Evolutionary conservation across 2,888 invertebrate species (phyloP), one percentile per base, ranked within the genome.

Genomic region (Acronicta leporina): DNA sequence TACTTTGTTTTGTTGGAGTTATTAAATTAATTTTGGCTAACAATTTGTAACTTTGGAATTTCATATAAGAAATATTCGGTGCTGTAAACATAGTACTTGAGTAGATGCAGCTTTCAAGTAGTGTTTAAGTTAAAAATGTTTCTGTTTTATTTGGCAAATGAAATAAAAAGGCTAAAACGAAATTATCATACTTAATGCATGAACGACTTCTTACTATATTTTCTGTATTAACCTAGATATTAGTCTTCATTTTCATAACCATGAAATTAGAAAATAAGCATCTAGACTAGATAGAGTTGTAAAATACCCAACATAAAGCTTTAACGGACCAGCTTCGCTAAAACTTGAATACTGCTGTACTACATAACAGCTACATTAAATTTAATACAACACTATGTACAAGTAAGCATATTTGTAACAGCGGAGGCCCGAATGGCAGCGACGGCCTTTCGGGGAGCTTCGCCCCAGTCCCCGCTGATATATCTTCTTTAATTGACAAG

Each of bases 401-500:
- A 47, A 8, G n/a, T 10, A 46, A 44, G 9, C 67, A 27, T 77
- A 30, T 80, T 30, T 75, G 67, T 66, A 49, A 68, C 86, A 92
- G 93, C 55, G 92, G 94, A 73, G 94, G 92, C 67, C 91, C 82
- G 56, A 92, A 88, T 73, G 92, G 91, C 79, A 92, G 92, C 84
- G 93, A 93, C 65, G 89, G 88, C 58, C 88, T 85, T 56, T 89
- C 92, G 33, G 91, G 89, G 60, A 85, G 86, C 84, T 89, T 89
- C 83, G 89, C 90, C 64, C 91, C 93, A 67, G 89, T 91, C 72
- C 89, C 95, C 74, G 88, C 94, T 68, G 94, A 95, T 86, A 95
- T 94, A 82, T 94, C 94, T 58, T 93, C 94, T 71, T 80, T 94
- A 79, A 95, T 95, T 75, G 94, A 94, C 80, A 95, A 95, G 94